Evolutionary conservation across 1,140 invertebrate species (phyloP), one percentile per base, ranked within the genome.

Genomic region (Maconellicoccus hirsutus): DNA sequence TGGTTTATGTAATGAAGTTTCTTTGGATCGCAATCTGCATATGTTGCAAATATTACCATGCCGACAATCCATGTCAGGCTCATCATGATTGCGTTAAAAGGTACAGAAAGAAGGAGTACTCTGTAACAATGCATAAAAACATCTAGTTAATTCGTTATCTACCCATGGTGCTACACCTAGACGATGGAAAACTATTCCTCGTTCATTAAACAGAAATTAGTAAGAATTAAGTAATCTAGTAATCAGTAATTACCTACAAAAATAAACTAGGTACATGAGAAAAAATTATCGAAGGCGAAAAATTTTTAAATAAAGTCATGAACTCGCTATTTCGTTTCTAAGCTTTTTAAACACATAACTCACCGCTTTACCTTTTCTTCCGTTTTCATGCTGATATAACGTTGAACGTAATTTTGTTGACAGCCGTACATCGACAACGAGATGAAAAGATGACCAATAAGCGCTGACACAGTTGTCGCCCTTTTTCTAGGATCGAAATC

Each of bases 361-460:
- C 70, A 71, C 71, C 63, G 70, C 71, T 71, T 70, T 63, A 89
- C 87, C 80, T 88, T 84, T 71, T 81, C 84, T 33, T 86, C 84
- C 27, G 88, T 90, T 72, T 86, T 86, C 85, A 93, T 89, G 74
- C 89, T 91, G 78, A 89, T 90, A 76, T 92, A 93, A 71, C 91
- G 81, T 76, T 93, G 91, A 12, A 93, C 90, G 75, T 92, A 91
- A 74, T 91, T 92, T 78, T 93, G 91, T 78, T 92, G 90, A 76
- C 90, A 91, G 1, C 90, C 91, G 74, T 91, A 91, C 76, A 92
- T 87, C 7, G 89, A 90, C 1, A 92, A 79, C 4, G 89, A 91
- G 87, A 92, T 91, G 78, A 93, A 92, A 42, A 92, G 82, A 76
- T 92, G 91, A 10, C 92, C 91, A 69, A 93, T 75, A 71, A 89